Percentiles rank a stretch among this genome's conserved stretches.
Evolutionary conservation across 2,888 invertebrate species (phyloP).

Genomic region (Ormyrus nitidulus): DNA sequence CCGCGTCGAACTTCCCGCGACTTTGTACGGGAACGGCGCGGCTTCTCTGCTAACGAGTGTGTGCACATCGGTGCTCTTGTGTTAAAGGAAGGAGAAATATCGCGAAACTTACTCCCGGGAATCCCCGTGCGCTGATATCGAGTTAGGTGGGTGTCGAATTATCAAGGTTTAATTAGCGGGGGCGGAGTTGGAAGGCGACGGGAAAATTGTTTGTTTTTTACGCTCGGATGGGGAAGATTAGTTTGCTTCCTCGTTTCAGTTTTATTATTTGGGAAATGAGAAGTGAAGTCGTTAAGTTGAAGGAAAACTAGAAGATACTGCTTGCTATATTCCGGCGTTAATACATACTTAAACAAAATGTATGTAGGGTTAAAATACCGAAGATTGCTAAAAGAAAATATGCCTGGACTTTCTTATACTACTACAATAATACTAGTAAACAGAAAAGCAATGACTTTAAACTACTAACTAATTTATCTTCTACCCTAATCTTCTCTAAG

Average conservation of each 20-base stretch:
- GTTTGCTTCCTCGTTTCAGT: not conserved
- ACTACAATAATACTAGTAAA: no score
- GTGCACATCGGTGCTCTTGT: no score
- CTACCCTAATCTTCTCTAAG: not conserved
- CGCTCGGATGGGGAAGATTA: not conserved
- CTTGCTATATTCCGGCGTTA: no score
- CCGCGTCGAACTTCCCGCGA: no score
- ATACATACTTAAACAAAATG: no score
- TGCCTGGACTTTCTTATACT: no score
- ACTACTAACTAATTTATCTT: not conserved
- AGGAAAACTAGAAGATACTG: no score
- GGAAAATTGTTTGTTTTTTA: not conserved
- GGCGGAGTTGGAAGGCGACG: not conserved
- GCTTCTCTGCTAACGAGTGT: no score
- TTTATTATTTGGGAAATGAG: not conserved
- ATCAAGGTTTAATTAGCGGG: conserved; percentile 17
- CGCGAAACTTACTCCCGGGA: not conserved
- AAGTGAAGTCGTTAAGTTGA: not conserved
- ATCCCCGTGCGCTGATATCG: not conserved
- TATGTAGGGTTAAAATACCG: no score
- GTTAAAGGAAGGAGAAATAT: not conserved
- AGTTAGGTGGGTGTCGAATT: not conserved
- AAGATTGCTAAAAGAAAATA: no score
- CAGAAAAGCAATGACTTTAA: not conserved
- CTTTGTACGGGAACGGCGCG: no score